A percentile compares a stretch with the other conserved stretches of the same genome.
These are phyloP conservation scores for Raillietiella orientalis DNA, from an alignment of 2,888 invertebrate genomes.

Conservation along the genomic window DNA sequence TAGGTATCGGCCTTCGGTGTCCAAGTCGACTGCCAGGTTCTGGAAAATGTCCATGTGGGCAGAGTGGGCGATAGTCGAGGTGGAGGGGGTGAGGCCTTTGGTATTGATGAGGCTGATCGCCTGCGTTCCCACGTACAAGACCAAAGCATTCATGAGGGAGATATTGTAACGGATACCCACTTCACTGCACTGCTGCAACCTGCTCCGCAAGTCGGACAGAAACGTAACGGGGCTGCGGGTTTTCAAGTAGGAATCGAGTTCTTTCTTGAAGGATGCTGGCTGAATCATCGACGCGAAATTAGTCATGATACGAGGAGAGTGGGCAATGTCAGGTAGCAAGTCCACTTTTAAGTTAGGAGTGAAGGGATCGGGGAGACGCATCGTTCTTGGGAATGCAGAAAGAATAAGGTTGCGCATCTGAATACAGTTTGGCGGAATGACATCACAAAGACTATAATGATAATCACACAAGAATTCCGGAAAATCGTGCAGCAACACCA, in stretches of 20 bases:
- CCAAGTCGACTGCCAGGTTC: conserved; percentile 86
- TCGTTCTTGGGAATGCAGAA: conserved; percentile 88
- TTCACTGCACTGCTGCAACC: conserved; percentile 56
- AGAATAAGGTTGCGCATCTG: conserved; percentile 87
- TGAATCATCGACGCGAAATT: conserved; percentile 63
- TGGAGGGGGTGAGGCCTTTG: conserved; percentile 70
- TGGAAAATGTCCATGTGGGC: conserved; percentile 99
- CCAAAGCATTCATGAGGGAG: conserved; percentile 81
- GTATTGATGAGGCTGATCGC: conserved; percentile 68
- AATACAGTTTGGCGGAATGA: conserved; percentile 94
- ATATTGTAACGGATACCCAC: conserved; percentile 81
- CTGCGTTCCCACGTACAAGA: conserved; percentile 86
- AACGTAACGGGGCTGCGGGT: conserved; percentile 81
- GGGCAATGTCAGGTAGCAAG: conserved; percentile 53
- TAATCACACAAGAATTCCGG: conserved; percentile 98
- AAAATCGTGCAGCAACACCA: conserved; percentile 90
- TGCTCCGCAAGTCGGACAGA: conserved; percentile 60
- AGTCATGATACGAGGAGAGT: conserved; percentile 58
- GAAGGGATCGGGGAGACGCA: conserved; percentile 94
- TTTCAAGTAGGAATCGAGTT: conserved; percentile 83
- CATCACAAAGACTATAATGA: conserved; percentile 95
- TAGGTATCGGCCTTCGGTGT: conserved; percentile 87
- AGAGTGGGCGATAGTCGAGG: conserved; percentile 92
- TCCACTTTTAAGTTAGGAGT: conserved; percentile 87
- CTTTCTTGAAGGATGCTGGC: conserved; percentile 62